These are phyloP conservation scores for Ptychodera flava DNA, from an alignment of 35 echinoderm and acorn worm genomes.

Conservation along the genomic window DNA sequence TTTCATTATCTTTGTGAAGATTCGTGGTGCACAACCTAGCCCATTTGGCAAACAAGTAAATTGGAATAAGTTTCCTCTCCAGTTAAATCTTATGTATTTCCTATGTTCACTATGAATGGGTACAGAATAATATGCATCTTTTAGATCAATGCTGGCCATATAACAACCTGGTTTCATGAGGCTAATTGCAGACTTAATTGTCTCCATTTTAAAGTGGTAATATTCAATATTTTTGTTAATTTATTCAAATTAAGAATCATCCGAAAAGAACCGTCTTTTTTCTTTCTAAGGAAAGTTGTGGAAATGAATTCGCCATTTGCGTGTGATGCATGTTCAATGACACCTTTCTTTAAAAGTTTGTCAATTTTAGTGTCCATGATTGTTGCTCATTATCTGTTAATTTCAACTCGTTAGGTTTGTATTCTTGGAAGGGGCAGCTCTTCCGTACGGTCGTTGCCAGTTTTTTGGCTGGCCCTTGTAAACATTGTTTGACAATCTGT, in stretches of 20 bases:
- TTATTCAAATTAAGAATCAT: conserved; percentile 37
- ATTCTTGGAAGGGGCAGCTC: conserved; percentile 2
- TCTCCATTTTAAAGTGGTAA: conserved; percentile 59
- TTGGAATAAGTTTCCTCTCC: conserved; percentile 40
- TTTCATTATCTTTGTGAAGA: conserved; percentile 72
- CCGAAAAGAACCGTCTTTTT: conserved; percentile 47
- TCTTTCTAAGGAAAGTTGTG: conserved; percentile 37
- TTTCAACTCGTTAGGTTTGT: neutral
- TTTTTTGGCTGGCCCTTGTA: neutral
- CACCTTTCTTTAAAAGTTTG: conserved; percentile 28
- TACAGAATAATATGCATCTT: conserved; percentile 67
- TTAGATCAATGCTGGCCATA: conserved; percentile 54
- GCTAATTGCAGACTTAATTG: conserved; percentile 10
- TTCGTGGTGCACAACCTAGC: conserved; percentile 29
- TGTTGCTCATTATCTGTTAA: neutral
- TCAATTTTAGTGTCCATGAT: conserved; percentile 24
- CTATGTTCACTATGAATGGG: conserved; percentile 39
- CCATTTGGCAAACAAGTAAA: conserved; percentile 61
- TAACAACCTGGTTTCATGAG: conserved; percentile 27
- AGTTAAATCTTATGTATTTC: conserved; percentile 56
- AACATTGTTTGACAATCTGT: conserved; percentile 21
- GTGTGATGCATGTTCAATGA: conserved; percentile 4
- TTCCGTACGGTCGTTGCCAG: no score
- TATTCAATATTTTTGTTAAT: conserved; percentile 37
- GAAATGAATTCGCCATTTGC: conserved; percentile 37